Evolutionary conservation across 2,113 vertebrate species (phyloP).

Genomic region (Proteles cristata): DNA sequence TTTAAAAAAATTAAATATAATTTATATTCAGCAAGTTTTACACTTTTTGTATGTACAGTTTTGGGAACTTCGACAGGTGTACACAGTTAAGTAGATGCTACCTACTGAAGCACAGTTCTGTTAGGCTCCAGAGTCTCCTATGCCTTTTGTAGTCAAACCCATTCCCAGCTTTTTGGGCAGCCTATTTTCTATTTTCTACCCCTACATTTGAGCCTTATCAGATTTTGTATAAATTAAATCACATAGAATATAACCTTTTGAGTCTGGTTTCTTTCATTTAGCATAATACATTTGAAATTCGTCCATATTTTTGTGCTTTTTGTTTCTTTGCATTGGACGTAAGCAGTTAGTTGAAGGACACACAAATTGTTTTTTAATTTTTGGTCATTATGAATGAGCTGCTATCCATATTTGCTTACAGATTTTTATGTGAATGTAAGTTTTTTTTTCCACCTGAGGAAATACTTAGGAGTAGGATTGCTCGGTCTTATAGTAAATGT

Average conservation of each 20-base stretch:
- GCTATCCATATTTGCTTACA: neutral
- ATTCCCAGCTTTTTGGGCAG: neutral
- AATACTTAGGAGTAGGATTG: neutral
- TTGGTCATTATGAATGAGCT: neutral
- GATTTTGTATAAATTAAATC: neutral
- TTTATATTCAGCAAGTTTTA: neutral
- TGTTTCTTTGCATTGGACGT: neutral
- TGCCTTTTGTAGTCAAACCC: neutral
- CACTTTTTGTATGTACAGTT: neutral
- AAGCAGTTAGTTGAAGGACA: neutral
- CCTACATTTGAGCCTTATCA: neutral
- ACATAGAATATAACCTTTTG: neutral
- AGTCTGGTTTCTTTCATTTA: neutral
- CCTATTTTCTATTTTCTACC: neutral
- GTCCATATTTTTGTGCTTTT: neutral
- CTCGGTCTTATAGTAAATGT: neutral
- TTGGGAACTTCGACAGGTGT: neutral
- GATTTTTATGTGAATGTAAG: neutral
- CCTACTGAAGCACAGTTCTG: neutral
- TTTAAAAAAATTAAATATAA: neutral
- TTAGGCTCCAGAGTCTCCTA: neutral
- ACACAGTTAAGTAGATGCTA: neutral
- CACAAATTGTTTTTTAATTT: neutral
- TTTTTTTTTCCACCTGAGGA: neutral
- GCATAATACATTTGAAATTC: neutral